A percentile compares a stretch with the other conserved stretches of the same genome.
These are phyloP conservation scores for Folsomia manolachei DNA, from an alignment of 2,888 invertebrate species.

Conservation along the genomic window DNA sequence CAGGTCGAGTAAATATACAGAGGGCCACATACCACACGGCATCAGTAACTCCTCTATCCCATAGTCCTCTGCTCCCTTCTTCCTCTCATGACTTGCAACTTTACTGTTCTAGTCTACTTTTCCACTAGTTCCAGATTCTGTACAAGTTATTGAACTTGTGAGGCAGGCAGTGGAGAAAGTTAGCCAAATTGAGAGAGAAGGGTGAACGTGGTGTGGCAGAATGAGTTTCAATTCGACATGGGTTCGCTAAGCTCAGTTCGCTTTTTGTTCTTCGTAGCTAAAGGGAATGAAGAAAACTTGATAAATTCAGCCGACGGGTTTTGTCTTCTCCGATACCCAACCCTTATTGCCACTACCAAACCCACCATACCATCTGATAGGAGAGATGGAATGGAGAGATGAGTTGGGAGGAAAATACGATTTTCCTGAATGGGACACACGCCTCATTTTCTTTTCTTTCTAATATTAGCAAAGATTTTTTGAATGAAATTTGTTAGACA, in stretches of 20 bases:
- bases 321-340: background rate
- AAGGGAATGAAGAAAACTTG: conserved; percentile 2
- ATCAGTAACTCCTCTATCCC: background rate
- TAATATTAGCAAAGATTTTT: conserved; percentile 33
- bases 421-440: conserved; percentile 41
- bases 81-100: background rate
- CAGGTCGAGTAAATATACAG: too few species aligned
- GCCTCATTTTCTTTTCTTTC: conserved; percentile 38
- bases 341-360: background rate
- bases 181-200: background rate
- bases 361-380: too few species aligned
- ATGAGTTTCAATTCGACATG: background rate
- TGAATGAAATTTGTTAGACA: conserved; percentile 25
- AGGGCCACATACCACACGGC: too few species aligned
- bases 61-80: background rate
- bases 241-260: too few species aligned
- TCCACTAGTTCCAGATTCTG: background rate
- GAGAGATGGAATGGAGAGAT: background rate
- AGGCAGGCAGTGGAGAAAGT: background rate
- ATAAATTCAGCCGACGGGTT: conserved; percentile 12
- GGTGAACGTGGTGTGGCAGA: background rate
- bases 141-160: background rate
- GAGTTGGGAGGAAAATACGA: conserved; percentile 30
- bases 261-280: background rate
- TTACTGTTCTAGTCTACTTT: background rate